Evolutionary conservation across 1,140 invertebrate species (phyloP).

Genomic region (Philopotamus ludificatus): DNA sequence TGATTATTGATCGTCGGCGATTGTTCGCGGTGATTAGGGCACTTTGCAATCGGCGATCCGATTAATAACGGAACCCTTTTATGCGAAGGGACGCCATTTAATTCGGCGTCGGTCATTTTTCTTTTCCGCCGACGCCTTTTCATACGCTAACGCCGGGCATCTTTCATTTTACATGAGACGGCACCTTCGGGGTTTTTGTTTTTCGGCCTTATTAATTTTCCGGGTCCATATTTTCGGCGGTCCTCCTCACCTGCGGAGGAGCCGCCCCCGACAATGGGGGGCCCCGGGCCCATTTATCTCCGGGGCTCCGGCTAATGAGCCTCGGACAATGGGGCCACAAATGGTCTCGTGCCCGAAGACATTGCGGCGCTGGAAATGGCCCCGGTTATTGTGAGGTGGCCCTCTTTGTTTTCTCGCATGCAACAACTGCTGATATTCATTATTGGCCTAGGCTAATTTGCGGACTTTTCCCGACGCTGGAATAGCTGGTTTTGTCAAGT

Average conservation of each 20-base stretch:
- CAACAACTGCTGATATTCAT: background rate
- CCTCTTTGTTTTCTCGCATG: constrained; percentile 8
- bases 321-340: constrained; percentile 18
- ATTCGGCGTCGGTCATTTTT: too few species aligned
- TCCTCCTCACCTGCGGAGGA: background rate
- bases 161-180: background rate
- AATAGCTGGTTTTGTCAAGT: too few species aligned
- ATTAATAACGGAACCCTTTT: too few species aligned
- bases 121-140: too few species aligned
- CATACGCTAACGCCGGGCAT: too few species aligned
- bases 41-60: too few species aligned
- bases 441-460: background rate
- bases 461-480: too few species aligned
- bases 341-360: constrained; percentile 18
- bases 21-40: too few species aligned
- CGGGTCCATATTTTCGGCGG: background rate
- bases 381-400: background rate
- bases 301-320: constrained; percentile 13
- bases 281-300: constrained; percentile 6
- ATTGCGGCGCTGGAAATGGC: constrained; percentile 2
- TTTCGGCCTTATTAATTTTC: background rate
- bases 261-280: background rate
- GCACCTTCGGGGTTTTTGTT: background rate
- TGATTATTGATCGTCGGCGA: too few species aligned
- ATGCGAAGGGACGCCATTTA: too few species aligned